These are phyloP conservation scores for Kryphioiulus occultus DNA, from an alignment of 2,888 invertebrate species.

Conservation along the genomic window DNA sequence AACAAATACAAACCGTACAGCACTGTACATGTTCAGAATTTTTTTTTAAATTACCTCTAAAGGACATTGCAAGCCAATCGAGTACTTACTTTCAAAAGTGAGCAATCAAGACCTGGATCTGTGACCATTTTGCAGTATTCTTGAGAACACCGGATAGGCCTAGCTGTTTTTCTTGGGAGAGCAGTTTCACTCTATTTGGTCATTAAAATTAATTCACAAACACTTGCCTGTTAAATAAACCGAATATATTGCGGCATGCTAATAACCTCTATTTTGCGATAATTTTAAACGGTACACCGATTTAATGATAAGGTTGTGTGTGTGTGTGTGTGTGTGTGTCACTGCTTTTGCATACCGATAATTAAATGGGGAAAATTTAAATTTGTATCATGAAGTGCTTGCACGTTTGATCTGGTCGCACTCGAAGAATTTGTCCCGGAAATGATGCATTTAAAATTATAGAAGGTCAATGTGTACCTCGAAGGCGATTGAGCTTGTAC, in stretches of 20 bases:
- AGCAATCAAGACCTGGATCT: no score
- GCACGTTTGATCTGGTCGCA: not conserved
- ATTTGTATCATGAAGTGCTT: not conserved
- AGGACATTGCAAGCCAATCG: no score
- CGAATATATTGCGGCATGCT: not conserved
- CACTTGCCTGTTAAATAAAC: no score
- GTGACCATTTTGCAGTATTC: no score
- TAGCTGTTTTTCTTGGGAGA: no score
- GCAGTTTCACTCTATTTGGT: no score
- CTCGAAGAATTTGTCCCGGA: conserved; percentile 32
- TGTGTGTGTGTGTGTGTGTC: not conserved
- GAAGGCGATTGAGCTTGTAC: not conserved
- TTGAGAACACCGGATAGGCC: no score
- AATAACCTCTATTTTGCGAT: not conserved
- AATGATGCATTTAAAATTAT: not conserved
- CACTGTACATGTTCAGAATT: no score
- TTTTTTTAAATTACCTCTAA: no score
- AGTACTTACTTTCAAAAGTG: no score
- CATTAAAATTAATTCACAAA: no score
- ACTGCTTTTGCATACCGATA: not conserved
- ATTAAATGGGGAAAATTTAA: not conserved
- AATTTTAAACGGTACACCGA: not conserved
- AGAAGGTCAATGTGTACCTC: not conserved
- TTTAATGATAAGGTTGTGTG: not conserved
- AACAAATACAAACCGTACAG: no score